Percentiles rank a stretch among this genome's conserved stretches.
Conservation (phyloP, 2,113 vertebrate genomes). For the Glaucidium brasilianum region DNA sequence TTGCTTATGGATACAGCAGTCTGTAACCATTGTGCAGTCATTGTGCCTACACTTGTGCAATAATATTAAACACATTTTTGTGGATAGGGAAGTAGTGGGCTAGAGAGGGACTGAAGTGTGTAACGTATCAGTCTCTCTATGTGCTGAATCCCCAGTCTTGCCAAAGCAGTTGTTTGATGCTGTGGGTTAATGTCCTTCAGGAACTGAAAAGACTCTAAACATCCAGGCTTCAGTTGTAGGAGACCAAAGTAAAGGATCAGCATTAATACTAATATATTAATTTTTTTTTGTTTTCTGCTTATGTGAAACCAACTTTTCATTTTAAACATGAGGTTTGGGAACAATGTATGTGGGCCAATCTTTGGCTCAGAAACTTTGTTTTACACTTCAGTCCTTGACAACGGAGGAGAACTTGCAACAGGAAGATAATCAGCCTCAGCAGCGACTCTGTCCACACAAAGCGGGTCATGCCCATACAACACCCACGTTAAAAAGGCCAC, state of each 20-base stretch:
- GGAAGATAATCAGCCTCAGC: neutral
- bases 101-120: neutral
- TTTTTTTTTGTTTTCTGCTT: neutral
- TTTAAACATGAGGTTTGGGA: slow-evolving; percentile 6
- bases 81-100: neutral
- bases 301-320: neutral
- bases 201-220: neutral
- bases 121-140: neutral
- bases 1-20: neutral
- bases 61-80: neutral
- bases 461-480: neutral
- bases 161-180: neutral
- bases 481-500: neutral
- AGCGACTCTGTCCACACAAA: neutral
- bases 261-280: neutral
- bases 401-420: neutral
- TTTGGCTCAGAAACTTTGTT: slow-evolving; percentile 15
- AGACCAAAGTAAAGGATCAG: neutral
- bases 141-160: rapidly evolving
- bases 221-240: neutral
- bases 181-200: neutral
- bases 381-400: neutral
- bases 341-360: slow-evolving; percentile 3
- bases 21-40: neutral
- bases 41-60: neutral